These are phyloP conservation scores for Elegia similella DNA, from an alignment of 2,888 invertebrate genomes.

Conservation along the genomic window DNA sequence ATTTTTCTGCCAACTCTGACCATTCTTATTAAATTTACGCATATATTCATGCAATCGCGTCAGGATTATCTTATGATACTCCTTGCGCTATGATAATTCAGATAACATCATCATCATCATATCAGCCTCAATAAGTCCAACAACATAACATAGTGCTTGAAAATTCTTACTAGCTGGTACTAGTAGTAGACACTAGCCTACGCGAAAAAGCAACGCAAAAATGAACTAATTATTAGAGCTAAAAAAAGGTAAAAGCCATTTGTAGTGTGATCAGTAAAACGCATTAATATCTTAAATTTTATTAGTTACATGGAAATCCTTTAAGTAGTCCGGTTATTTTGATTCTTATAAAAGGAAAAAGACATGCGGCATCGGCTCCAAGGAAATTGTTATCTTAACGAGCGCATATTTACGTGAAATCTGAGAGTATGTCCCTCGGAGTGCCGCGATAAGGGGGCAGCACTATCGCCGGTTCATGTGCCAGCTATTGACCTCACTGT, in stretches of 20 bases:
- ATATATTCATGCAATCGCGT: too few relatives aligned
- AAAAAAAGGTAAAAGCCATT: constrained; percentile 8
- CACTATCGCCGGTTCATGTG: constrained; percentile 71
- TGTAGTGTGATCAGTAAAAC: constrained; percentile 15
- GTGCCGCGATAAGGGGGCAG: constrained; percentile 69
- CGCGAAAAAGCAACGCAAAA: background rate
- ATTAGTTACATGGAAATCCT: constrained; percentile 57
- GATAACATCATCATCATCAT: too few relatives aligned
- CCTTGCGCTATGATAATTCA: too few relatives aligned
- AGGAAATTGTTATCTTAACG: constrained; percentile 79
- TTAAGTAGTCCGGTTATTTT: constrained; percentile 56
- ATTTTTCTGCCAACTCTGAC: too few relatives aligned
- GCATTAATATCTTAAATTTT: constrained; percentile 40
- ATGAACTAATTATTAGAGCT: background rate
- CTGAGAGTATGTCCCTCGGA: constrained; percentile 64
- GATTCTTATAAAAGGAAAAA: constrained; percentile 66
- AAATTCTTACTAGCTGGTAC: too few relatives aligned
- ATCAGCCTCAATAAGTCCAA: too few relatives aligned
- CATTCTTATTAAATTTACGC: too few relatives aligned
- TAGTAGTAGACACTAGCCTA: too few relatives aligned
- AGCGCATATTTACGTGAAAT: constrained; percentile 75
- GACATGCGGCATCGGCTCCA: constrained; percentile 48
- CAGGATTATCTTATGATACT: too few relatives aligned
- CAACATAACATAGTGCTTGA: too few relatives aligned
- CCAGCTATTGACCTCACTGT: constrained; percentile 77